Conservation (phyloP, 1,140 invertebrate species). For the Platorchestia sp. region DNA sequence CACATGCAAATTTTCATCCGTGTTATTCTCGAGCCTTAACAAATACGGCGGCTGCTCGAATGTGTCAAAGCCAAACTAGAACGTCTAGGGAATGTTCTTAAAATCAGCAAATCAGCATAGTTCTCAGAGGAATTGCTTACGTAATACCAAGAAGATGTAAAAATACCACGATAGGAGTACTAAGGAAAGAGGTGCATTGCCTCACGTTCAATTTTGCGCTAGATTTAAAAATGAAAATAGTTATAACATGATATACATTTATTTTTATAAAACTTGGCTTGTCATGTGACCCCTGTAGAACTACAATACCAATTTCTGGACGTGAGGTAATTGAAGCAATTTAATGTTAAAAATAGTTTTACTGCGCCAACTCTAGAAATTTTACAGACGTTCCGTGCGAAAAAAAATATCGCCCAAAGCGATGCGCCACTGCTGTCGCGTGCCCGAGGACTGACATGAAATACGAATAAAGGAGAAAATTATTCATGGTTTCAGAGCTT, state of each 20-base stretch:
- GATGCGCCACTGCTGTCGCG: background rate
- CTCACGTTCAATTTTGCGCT: background rate
- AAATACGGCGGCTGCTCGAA: background rate
- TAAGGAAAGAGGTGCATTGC: background rate
- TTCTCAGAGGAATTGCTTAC: background rate
- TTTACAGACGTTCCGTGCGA: background rate
- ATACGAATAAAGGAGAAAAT: background rate
- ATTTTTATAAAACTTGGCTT: too few relatives aligned
- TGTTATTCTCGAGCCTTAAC: background rate
- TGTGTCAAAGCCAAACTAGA: background rate
- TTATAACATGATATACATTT: too few relatives aligned
- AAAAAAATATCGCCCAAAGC: too few relatives aligned
- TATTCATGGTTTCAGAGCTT: background rate
- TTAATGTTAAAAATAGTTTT: background rate
- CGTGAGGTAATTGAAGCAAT: too few relatives aligned
- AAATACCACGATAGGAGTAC: background rate
- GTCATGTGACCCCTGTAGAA: too few relatives aligned
- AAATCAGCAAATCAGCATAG: background rate
- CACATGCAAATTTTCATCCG: background rate
- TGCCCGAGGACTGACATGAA: background rate
- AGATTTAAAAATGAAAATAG: background rate
- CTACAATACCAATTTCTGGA: too few relatives aligned
- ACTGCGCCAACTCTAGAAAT: background rate
- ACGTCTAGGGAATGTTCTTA: background rate
- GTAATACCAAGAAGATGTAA: background rate